These are phyloP conservation scores for Patiria miniata DNA, from an alignment of 35 echinoderm and acorn worm species.

Conservation along the genomic window DNA sequence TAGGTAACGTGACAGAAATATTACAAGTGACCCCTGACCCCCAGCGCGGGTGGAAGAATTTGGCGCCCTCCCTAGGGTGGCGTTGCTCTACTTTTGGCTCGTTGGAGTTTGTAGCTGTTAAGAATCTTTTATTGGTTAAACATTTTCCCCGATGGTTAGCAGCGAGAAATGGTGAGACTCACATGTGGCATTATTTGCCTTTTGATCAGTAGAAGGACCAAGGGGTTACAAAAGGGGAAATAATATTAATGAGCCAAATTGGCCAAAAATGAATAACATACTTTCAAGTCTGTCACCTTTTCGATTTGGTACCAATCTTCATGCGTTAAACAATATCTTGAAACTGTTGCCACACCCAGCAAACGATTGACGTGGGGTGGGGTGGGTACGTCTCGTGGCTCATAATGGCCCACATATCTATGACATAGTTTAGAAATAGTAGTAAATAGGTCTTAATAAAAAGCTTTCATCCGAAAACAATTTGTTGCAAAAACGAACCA, in stretches of 20 bases:
- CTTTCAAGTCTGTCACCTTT: too few species aligned
- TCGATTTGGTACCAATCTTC: too few species aligned
- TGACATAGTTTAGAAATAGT: too few species aligned
- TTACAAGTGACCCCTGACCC: constrained; percentile 25
- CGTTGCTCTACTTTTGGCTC: background rate
- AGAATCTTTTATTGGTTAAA: constrained; percentile 11
- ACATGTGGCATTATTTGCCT: background rate
- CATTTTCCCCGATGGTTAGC: background rate
- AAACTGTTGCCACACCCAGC: too few species aligned
- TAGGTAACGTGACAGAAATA: constrained; percentile 31
- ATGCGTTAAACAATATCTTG: too few species aligned
- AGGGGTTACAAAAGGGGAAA: background rate
- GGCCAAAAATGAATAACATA: too few species aligned
- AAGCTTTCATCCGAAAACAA: too few species aligned
- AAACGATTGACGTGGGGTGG: too few species aligned
- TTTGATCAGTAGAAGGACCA: background rate
- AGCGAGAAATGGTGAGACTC: background rate
- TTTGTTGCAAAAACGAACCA: too few species aligned
- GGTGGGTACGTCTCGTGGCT: too few species aligned
- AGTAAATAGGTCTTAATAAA: too few species aligned
- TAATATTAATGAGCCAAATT: background rate
- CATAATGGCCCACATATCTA: too few species aligned
- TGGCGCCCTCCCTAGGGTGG: constrained; percentile 1
- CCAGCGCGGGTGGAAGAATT: constrained; percentile 1
- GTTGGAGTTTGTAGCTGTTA: background rate